Evolutionary conservation across 2,888 invertebrate species (phyloP).

Genomic region (Drosophila hawaiiensis): DNA sequence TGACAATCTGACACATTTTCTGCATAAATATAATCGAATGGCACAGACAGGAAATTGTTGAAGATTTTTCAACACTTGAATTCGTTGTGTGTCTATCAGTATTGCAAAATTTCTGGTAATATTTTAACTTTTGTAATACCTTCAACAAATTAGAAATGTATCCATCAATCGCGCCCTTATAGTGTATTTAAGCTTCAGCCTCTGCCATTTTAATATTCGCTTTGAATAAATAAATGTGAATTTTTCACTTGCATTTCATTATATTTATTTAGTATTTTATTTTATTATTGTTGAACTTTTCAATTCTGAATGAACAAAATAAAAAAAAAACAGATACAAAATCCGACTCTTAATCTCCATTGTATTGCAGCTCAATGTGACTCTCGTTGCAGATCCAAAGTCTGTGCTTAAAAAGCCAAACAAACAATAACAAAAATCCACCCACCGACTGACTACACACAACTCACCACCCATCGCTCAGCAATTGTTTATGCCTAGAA

Average conservation of each 20-base stretch:
- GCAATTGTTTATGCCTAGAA: conserved; percentile 20
- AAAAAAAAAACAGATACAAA: conserved; percentile 19
- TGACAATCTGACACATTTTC: background rate
- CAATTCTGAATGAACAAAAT: conserved; percentile 45
- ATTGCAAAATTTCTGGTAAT: background rate
- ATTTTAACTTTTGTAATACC: background rate
- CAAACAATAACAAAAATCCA: conserved; percentile 62
- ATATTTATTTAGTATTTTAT: conserved; percentile 56
- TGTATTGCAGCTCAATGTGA: conserved; percentile 65
- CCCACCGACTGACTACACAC: conserved; percentile 4
- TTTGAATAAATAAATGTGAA: conserved; percentile 50
- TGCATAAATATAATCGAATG: background rate
- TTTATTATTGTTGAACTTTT: conserved; percentile 59
- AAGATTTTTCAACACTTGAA: background rate
- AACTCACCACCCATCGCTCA: conserved; percentile 8
- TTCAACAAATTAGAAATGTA: background rate
- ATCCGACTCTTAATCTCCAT: conserved; percentile 66
- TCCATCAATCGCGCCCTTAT: background rate
- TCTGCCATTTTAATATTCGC: conserved; percentile 26
- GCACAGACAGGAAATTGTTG: background rate
- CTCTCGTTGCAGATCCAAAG: conserved; percentile 39
- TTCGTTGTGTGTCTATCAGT: background rate
- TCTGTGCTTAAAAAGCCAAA: conserved; percentile 64
- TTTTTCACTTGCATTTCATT: conserved; percentile 40
- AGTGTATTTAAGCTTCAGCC: conserved; percentile 31